phyloP scores from a whole-genome alignment of 2,113 vertebrate genomes.

The Dipodomys ordii region DNA sequence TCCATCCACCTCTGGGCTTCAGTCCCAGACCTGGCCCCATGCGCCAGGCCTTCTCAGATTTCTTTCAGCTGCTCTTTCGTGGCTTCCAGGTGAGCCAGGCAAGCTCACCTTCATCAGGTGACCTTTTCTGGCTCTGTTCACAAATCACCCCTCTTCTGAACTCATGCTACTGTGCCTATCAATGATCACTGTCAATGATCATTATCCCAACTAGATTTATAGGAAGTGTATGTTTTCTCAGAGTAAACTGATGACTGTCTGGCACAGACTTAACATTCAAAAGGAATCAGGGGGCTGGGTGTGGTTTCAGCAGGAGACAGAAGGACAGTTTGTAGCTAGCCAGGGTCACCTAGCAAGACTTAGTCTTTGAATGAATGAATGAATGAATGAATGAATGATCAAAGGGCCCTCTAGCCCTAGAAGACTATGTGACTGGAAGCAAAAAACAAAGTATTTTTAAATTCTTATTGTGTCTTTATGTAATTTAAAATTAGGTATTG shows the following conservation, averaged over 20 bases:
- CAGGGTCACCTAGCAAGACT: too few relatives aligned
- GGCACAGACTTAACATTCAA: background rate
- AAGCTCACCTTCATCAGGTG: background rate
- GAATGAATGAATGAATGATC: too few relatives aligned
- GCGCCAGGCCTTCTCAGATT: too few relatives aligned
- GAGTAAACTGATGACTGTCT: background rate
- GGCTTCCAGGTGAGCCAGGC: background rate
- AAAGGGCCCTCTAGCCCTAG: too few relatives aligned
- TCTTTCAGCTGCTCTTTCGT: background rate
- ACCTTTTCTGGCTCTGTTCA: background rate
- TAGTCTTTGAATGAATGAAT: too few relatives aligned
- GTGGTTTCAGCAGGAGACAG: too few relatives aligned
- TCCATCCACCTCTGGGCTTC: background rate
- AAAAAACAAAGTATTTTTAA: background rate
- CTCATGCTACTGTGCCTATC: background rate
- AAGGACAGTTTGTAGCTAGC: too few relatives aligned
- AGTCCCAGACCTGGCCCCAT: background rate
- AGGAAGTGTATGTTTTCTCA: background rate
- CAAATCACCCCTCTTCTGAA: background rate
- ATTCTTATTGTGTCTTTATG: background rate
- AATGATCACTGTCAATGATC: background rate
- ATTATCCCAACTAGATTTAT: background rate
- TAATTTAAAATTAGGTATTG: background rate
- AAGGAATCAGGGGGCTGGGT: background rate
- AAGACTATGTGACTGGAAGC: too few relatives aligned